phyloP scores from a whole-genome alignment of 2,797 vertebrate genomes.

The Malacoctenus gilli region DNA sequence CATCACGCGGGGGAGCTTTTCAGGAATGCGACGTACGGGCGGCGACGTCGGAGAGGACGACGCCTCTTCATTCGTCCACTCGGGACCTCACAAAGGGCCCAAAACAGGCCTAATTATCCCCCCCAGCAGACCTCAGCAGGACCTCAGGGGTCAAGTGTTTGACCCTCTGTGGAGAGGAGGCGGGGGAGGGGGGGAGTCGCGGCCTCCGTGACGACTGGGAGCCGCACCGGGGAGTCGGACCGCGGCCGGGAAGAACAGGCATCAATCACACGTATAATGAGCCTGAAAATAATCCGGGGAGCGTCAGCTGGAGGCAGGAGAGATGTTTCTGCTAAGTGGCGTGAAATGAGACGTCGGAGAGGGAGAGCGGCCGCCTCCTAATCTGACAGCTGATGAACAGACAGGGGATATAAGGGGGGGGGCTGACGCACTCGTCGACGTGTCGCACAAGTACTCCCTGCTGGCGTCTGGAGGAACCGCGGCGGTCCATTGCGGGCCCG shows the following conservation, averaged over 20 bases:
- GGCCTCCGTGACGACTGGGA: background rate
- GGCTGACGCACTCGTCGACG: too few relatives aligned
- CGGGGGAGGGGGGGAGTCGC: too few relatives aligned
- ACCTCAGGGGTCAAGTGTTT: constrained; percentile 61
- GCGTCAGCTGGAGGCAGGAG: constrained; percentile 17
- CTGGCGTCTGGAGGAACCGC: too few relatives aligned
- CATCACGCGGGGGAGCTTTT: too few relatives aligned
- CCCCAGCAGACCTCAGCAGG: constrained; percentile 35
- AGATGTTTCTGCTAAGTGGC: constrained; percentile 18
- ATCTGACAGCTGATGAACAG: background rate
- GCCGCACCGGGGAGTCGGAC: background rate
- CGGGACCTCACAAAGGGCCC: constrained; percentile 23
- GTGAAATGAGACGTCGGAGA: constrained; percentile 47
- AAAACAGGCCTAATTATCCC: constrained; percentile 60
- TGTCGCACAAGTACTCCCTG: too few relatives aligned
- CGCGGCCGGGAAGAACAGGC: background rate
- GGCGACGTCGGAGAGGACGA: too few relatives aligned
- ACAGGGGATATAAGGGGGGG: too few relatives aligned
- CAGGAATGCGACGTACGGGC: too few relatives aligned
- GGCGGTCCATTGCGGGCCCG: too few relatives aligned
- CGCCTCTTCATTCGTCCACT: constrained; percentile 18
- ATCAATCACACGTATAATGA: constrained; percentile 30
- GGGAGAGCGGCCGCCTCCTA: constrained; percentile 26
- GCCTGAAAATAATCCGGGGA: constrained; percentile 16
- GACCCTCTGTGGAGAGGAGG: too few relatives aligned